Base-by-base conservation (phyloP, 1,140 invertebrate species). In the Mamestra configurata region DNA sequence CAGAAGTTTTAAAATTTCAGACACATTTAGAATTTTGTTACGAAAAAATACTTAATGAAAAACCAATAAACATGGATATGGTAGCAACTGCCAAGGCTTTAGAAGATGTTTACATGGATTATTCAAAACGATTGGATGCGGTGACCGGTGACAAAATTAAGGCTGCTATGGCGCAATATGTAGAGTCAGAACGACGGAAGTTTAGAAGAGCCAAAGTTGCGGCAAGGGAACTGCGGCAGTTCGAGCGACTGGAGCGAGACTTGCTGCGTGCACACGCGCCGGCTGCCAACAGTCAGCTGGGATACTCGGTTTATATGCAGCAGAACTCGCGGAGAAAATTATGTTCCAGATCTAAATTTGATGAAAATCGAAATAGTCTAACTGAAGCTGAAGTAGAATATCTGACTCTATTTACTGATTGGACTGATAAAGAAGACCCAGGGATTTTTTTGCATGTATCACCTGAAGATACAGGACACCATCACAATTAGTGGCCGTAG, bases 1-100 rank as follows among this genome's bases (percentile, higher is more conserved):
- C 70, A 37, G 89, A 93, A 57, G 90, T 93, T 61, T 83, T 95
- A 57, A 90, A 92, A 87, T 77, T 94, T n/a, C 68, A 73, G 73
- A 57, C 89, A 53, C 85, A 94, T 82, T 89, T 95, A 72, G 89
- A 94, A 73, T 94, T 90, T 86, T 90, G 89, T 81, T 93, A 86
- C 73, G 90, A 90, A 79, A 91, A 89, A 80, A 61, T 95, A 35
- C 82, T 86, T 72, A 51, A 77, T 8, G 93, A 95, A 20, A 92
- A 89, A 72, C 88, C 92, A 4, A 80, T 87, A 27, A 90, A 91
- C 66, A 83, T 89, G 73, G 86, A 90, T 77, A 88, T 93, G 46
- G 24, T 86, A 11, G 53, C 85, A 6, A 79, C 90, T 6, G 87
- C 90, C 43, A 90, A 88, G 75, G 80, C 81, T 77, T 82, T 95